A percentile compares a stretch with the other conserved stretches of the same genome.
These are phyloP conservation scores for Zosterops hypoxanthus DNA, from an alignment of 2,113 vertebrate species.

Conservation along the genomic window DNA sequence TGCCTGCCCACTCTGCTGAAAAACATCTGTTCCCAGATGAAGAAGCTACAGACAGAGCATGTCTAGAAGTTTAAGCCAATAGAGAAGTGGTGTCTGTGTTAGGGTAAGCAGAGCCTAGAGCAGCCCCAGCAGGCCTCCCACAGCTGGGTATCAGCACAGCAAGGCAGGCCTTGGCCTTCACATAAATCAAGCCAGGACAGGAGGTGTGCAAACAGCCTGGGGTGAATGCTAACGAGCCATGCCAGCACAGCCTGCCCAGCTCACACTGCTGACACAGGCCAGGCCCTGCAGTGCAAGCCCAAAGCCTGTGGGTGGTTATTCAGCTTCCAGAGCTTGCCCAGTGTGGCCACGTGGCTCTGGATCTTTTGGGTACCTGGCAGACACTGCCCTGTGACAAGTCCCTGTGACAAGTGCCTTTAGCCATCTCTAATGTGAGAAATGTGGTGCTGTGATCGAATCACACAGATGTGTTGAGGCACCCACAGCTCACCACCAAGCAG, in stretches of 20 bases:
- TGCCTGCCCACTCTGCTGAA: conserved; percentile 4
- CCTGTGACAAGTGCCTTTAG: background rate
- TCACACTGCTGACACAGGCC: background rate
- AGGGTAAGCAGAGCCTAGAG: background rate
- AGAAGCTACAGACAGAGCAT: background rate
- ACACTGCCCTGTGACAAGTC: background rate
- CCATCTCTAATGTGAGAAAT: accelerated
- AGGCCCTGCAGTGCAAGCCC: background rate
- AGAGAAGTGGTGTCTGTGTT: background rate
- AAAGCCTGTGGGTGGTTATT: background rate
- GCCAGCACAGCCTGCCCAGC: background rate
- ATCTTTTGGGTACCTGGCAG: background rate
- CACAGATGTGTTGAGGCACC: background rate
- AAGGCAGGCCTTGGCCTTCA: background rate
- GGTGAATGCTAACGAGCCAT: accelerated
- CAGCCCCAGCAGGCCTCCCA: background rate
- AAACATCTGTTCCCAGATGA: conserved; percentile 35
- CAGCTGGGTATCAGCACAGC: background rate
- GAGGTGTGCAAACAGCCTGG: background rate
- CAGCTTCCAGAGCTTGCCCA: background rate
- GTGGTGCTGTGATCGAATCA: background rate
- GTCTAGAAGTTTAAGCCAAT: background rate
- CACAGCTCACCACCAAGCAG: background rate
- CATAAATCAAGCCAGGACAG: background rate
- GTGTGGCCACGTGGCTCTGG: accelerated